A percentile compares a stretch with the other conserved stretches of the same genome.
Conservation (phyloP, 2,888 invertebrate species). For the Nomada flava region DNA sequence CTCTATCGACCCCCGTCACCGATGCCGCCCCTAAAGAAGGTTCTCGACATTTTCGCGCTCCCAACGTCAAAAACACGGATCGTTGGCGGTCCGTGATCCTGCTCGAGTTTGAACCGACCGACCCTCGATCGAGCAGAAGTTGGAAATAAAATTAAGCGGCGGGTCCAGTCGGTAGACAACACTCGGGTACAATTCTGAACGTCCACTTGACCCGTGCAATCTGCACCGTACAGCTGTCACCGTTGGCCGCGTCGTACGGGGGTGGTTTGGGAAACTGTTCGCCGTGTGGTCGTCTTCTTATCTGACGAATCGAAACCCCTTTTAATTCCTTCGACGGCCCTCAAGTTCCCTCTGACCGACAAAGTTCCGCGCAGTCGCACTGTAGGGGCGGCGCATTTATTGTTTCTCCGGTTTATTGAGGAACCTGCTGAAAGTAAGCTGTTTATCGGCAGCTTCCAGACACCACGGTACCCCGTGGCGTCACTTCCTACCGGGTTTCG, state of each 20-base stretch:
- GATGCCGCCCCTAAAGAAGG: background rate
- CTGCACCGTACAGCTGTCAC: constrained; percentile 63
- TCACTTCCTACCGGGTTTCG: constrained; percentile 35
- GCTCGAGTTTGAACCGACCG: background rate
- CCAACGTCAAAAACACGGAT: constrained; percentile 13
- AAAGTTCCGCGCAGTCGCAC: constrained; percentile 57
- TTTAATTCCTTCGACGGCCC: constrained; percentile 45
- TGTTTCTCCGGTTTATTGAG: constrained; percentile 76
- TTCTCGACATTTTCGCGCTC: background rate
- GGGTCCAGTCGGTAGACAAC: constrained; percentile 25
- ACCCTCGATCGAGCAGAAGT: constrained; percentile 5
- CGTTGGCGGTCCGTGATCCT: background rate
- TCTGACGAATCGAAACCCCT: constrained; percentile 49
- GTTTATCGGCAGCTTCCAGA: constrained; percentile 79
- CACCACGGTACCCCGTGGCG: constrained; percentile 50
- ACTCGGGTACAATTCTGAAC: constrained; percentile 40
- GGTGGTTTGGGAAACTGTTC: constrained; percentile 4
- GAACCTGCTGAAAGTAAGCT: constrained; percentile 78
- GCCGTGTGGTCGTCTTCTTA: constrained; percentile 30
- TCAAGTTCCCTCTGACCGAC: constrained; percentile 8
- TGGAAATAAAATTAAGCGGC: constrained; percentile 52
- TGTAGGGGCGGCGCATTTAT: constrained; percentile 64
- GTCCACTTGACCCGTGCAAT: constrained; percentile 58
- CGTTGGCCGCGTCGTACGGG: constrained; percentile 35
- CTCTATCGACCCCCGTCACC: background rate